Conservation (phyloP, 2,113 vertebrate genomes). For the Pristiophorus japonicus region DNA sequence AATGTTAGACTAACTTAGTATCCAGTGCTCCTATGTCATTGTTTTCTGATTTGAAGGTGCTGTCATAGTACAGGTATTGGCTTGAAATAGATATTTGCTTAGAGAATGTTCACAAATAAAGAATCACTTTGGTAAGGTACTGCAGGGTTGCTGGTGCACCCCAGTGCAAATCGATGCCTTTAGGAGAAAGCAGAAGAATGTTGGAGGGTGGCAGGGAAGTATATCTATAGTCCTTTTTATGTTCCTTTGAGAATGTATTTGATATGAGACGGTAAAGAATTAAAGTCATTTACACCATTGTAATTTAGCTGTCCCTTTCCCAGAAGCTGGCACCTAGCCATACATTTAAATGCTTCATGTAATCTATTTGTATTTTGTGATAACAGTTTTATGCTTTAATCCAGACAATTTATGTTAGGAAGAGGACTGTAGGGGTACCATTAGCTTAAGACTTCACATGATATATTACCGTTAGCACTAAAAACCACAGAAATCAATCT, state of each 20-base stretch:
- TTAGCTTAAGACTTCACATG: conserved; percentile 30
- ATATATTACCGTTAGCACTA: conserved; percentile 23
- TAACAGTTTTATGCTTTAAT: conserved; percentile 38
- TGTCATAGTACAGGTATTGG: neutral
- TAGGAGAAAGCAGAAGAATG: neutral
- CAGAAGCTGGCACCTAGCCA: conserved; percentile 4
- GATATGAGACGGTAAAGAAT: neutral
- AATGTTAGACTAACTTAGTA: neutral
- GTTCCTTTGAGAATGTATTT: neutral
- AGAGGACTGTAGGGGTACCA: conserved; percentile 29
- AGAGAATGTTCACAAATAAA: neutral
- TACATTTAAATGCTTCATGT: conserved; percentile 30
- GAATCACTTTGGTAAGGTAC: neutral
- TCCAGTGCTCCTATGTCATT: neutral
- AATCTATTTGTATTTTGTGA: conserved; percentile 37
- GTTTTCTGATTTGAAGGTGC: neutral
- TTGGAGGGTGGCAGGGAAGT: neutral
- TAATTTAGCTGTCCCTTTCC: neutral
- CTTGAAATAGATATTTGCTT: neutral
- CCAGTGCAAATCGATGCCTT: neutral
- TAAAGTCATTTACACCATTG: neutral
- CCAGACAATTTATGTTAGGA: conserved; percentile 37
- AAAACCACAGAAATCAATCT: conserved; percentile 38
- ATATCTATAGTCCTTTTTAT: neutral
- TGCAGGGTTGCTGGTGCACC: neutral